Evolutionary conservation across 2,888 invertebrate species (phyloP).

Genomic region (Protodeltote pygarga): DNA sequence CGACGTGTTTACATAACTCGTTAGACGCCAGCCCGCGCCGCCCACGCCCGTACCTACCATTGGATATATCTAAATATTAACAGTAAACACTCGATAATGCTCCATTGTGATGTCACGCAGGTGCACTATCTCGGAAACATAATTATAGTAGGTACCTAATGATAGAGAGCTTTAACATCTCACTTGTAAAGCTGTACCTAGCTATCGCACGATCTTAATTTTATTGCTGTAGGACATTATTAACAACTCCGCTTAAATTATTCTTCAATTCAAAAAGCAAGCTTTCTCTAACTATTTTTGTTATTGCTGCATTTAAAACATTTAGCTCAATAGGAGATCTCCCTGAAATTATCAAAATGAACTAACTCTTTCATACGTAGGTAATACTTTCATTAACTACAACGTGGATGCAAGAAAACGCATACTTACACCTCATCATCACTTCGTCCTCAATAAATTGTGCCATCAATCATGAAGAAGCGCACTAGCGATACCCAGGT

Average conservation of each 20-base stretch:
- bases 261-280: not conserved
- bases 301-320: too few species aligned
- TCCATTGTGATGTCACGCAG: slow-evolving; percentile 69
- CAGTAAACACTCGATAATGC: slow-evolving; percentile 73
- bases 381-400: slow-evolving; percentile 27
- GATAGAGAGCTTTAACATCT: slow-evolving; percentile 35
- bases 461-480: slow-evolving; percentile 71
- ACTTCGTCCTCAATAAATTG: slow-evolving; percentile 51
- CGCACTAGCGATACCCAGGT: slow-evolving; percentile 56
- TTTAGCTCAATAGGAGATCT: too few species aligned
- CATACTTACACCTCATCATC: slow-evolving; percentile 35
- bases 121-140: slow-evolving; percentile 57
- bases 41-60: slow-evolving; percentile 67
- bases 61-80: slow-evolving; percentile 71
- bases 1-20: slow-evolving; percentile 80
- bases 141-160: slow-evolving; percentile 44
- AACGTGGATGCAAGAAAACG: slow-evolving; percentile 29
- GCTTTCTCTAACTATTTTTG: too few species aligned
- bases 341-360: too few species aligned
- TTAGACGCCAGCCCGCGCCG: slow-evolving; percentile 74
- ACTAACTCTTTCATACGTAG: too few species aligned
- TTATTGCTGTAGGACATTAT: slow-evolving; percentile 3
- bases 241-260: not conserved
- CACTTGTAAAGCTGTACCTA: slow-evolving; percentile 5
- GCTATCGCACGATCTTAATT: slow-evolving; percentile 1